These are phyloP conservation scores for Pandemis heparana DNA, from an alignment of 2,888 invertebrate genomes.

Conservation along the genomic window DNA sequence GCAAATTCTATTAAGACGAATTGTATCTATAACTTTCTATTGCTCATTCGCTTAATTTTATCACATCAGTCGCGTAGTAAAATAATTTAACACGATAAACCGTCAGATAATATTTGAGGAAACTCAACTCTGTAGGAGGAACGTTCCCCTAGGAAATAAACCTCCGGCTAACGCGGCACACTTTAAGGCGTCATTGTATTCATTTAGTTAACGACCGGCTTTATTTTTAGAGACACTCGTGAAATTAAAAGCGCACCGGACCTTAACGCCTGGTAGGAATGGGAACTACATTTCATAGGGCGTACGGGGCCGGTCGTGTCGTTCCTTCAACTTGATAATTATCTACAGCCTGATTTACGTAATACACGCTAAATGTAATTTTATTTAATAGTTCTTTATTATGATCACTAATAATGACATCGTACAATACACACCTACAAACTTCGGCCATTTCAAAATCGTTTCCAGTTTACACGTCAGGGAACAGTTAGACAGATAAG, in stretches of 20 bases:
- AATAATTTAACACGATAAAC: constrained; percentile 36
- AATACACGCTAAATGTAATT: neutral
- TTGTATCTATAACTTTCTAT: constrained; percentile 32
- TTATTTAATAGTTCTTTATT: neutral
- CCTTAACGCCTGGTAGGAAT: constrained; percentile 25
- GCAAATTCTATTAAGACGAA: constrained; percentile 36
- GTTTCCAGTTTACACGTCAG: too few species aligned
- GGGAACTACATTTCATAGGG: constrained; percentile 31
- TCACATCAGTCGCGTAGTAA: constrained; percentile 40
- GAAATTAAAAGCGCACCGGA: constrained; percentile 44
- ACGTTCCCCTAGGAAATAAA: constrained; percentile 46
- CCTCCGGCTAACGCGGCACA: constrained; percentile 40
- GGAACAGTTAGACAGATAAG: too few species aligned
- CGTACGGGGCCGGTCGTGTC: constrained; percentile 10
- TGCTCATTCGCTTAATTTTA: constrained; percentile 35
- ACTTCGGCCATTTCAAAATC: neutral
- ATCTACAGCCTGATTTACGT: neutral
- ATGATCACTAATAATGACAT: neutral
- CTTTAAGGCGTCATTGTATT: constrained; percentile 43
- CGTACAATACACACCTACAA: neutral
- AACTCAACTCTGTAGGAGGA: constrained; percentile 30
- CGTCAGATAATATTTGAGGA: constrained; percentile 39
- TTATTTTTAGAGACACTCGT: constrained; percentile 46
- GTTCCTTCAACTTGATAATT: constrained; percentile 5
- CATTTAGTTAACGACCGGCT: constrained; percentile 43